Evolutionary conservation across 2,888 invertebrate genomes (phyloP), one percentile per base, ranked within the genome.

Genomic region (Meteorus cinctellus): DNA sequence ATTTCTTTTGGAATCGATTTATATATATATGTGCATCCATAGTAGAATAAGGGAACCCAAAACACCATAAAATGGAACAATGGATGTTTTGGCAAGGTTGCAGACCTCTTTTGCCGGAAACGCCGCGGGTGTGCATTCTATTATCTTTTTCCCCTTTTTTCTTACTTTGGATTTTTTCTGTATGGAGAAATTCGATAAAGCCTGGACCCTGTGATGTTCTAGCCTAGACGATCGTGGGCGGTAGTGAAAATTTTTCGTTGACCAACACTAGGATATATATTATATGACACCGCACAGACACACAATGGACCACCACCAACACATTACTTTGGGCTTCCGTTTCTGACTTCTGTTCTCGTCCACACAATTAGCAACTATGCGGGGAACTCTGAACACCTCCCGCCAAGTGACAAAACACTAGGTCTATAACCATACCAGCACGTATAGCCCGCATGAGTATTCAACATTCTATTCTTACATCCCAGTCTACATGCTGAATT

Each of bases 291-390:
- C 14, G 31, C 10, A 27, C 29, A 63, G n/a, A 29, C 63, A n/a
- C 27, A 84, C 81, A 83, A 82, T 81, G 76, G 84, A 80, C 84
- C 85, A 84, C 83, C 85, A 81, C 80, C 81, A 78, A 75, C 4
- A 41, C 12, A 4, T 2, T 36, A 24, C 24, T 14, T 63, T 41
- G 70, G 59, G 48, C 19, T 62, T 72, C 45, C 34, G n/a, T 29
- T 29, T 34, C 19, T 19, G 34, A 29, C 27, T 67, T n/a, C 24
- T 16, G n/a, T 66, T 24, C 66, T 72, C 48, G 74, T 72, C 63
- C 55, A 75, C 65, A 83, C 87, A 87, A 87, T 88, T 88, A 88
- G 85, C 84, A 81, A 87, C 87, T 86, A 86, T 86, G 84, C 85
- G 79, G 82, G 81, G 81, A 74, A 63, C 74, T 66, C 63, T 41